Percentiles rank a stretch among this genome's conserved stretches.
Conservation (phyloP, 2,888 invertebrate species). For the Nomada lathburiana region DNA sequence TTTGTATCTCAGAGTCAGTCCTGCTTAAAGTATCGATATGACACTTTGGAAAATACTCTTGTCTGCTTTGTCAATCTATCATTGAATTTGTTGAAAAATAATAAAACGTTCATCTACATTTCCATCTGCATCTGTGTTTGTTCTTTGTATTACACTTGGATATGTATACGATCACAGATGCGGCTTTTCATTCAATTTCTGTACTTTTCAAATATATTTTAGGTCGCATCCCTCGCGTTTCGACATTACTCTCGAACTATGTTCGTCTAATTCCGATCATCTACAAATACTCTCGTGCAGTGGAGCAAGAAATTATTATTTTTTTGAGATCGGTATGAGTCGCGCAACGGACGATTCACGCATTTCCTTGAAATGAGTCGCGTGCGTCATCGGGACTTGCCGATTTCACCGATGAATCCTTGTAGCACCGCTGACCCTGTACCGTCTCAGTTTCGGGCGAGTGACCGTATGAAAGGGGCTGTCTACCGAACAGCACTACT, state of each 20-base stretch:
- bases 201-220: no score
- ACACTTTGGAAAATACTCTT: not conserved
- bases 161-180: no score
- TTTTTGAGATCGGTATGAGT: conserved; percentile 29
- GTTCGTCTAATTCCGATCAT: not conserved
- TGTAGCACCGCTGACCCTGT: not conserved
- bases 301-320: not conserved
- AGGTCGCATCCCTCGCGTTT: not conserved
- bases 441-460: conserved; percentile 11
- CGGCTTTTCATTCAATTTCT: no score
- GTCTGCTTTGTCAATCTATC: not conserved
- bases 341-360: conserved; percentile 45
- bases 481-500: not conserved
- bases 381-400: conserved; percentile 57
- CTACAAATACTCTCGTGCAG: not conserved
- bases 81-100: not conserved
- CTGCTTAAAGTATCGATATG: no score
- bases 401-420: conserved; percentile 42
- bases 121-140: not conserved
- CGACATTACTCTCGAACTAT: not conserved
- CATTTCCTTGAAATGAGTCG: conserved; percentile 52
- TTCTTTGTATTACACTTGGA: no score
- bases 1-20: not conserved
- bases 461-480: conserved; percentile 17
- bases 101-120: no score